Evolutionary conservation across 2,797 vertebrate genomes (phyloP).

Genomic region (Fringilla coelebs): DNA sequence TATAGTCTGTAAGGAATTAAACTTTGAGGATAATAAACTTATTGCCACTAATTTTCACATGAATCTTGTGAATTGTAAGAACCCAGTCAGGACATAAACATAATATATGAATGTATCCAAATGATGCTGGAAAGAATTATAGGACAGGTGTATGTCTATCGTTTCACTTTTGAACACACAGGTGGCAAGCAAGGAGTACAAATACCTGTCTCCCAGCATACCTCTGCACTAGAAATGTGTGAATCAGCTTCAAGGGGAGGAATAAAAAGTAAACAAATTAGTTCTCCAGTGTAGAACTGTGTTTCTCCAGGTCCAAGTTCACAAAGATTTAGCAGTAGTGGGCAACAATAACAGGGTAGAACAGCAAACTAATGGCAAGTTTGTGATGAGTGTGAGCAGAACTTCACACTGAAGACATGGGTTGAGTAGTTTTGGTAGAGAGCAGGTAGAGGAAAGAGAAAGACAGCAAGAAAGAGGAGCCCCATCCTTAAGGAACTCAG

Average conservation of each 20-base stretch:
- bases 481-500: neutral
- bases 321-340: neutral
- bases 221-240: neutral
- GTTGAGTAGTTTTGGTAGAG: neutral
- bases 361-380: neutral
- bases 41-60: conserved; percentile 3
- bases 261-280: neutral
- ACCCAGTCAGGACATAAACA: neutral
- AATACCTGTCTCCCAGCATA: neutral
- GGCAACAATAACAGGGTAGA: neutral
- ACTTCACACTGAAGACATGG: neutral
- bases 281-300: fast-evolving
- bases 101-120: neutral
- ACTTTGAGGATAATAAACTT: neutral
- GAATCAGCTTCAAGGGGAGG: neutral
- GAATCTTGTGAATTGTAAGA: neutral
- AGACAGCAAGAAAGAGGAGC: neutral
- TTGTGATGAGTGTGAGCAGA: neutral
- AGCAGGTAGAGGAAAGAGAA: neutral
- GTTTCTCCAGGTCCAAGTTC: neutral
- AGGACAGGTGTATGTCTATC: neutral
- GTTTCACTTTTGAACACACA: neutral
- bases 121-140: neutral
- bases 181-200: neutral
- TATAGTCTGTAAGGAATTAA: neutral